Evolutionary conservation across 2,113 vertebrate species (phyloP).

Genomic region (Nibea coibor): DNA sequence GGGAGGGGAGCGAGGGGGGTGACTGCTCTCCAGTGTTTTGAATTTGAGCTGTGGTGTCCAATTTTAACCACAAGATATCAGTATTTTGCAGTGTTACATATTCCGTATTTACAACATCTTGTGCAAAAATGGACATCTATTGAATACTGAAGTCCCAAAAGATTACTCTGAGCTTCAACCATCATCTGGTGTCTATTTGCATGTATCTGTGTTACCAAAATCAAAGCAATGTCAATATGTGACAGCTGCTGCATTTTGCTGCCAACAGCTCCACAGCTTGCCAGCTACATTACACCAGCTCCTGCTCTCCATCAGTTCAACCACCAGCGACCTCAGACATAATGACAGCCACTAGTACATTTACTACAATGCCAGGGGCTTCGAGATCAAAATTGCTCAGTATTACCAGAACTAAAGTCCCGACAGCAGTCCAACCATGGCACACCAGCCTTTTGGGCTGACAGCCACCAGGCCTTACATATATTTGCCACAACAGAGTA

Average conservation of each 20-base stretch:
- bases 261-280: slow-evolving; percentile 22
- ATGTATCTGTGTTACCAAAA: slow-evolving; percentile 1
- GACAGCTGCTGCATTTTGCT: slow-evolving; percentile 23
- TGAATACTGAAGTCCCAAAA: not conserved
- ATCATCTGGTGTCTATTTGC: not conserved
- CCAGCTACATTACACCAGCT: slow-evolving; percentile 15
- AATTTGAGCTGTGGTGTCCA: too few species aligned
- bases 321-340: slow-evolving; percentile 5
- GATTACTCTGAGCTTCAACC: not conserved
- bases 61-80: not conserved
- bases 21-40: too few species aligned
- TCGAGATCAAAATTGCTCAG: not conserved
- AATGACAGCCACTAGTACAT: not conserved
- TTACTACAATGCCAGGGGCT: not conserved
- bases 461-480: not conserved
- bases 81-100: too few species aligned
- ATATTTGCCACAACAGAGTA: too few species aligned
- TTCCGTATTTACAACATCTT: not conserved
- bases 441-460: not conserved
- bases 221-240: not conserved
- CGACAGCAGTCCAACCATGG: not conserved
- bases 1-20: too few species aligned
- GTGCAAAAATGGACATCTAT: not conserved
- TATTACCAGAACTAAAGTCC: not conserved
- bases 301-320: slow-evolving; percentile 16